Percentiles rank a stretch among this genome's conserved stretches.
These are phyloP conservation scores for Cryptoprocta ferox DNA, from an alignment of 2,797 vertebrate species.

Conservation along the genomic window DNA sequence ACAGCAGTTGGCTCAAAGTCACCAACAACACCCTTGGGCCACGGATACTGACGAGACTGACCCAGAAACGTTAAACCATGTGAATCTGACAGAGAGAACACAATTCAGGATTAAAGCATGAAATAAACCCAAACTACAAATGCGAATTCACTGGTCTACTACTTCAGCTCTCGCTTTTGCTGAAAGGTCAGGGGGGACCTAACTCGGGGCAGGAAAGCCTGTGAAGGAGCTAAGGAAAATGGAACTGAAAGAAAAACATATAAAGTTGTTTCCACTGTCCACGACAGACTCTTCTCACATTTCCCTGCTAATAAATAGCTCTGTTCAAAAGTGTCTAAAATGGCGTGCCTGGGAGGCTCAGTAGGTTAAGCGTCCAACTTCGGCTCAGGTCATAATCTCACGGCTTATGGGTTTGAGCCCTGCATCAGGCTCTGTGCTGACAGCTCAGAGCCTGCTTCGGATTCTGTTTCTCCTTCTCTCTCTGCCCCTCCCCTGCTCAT, in stretches of 20 bases:
- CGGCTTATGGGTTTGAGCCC: no score
- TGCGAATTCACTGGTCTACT: background rate
- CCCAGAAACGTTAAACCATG: conserved; percentile 43
- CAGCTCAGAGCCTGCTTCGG: no score
- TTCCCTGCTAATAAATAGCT: background rate
- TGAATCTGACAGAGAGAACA: conserved; percentile 40
- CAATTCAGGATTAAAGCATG: background rate
- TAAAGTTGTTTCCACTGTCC: background rate
- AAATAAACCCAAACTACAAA: conserved; percentile 24
- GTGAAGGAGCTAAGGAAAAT: background rate
- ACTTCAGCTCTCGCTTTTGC: background rate
- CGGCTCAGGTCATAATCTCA: no score
- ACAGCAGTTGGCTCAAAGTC: background rate
- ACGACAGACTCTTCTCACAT: background rate
- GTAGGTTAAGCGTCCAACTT: no score
- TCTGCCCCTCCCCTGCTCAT: no score
- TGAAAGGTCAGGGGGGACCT: background rate
- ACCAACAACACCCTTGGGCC: background rate
- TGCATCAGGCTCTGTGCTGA: no score
- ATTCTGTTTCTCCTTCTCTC: no score
- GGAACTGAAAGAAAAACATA: background rate
- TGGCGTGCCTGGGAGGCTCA: no score
- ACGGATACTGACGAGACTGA: conserved; percentile 11
- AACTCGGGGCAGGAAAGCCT: background rate
- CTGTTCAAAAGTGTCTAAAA: background rate